phyloP scores from a whole-genome alignment of 2,113 vertebrate genomes.

The Daubentonia madagascariensis region DNA sequence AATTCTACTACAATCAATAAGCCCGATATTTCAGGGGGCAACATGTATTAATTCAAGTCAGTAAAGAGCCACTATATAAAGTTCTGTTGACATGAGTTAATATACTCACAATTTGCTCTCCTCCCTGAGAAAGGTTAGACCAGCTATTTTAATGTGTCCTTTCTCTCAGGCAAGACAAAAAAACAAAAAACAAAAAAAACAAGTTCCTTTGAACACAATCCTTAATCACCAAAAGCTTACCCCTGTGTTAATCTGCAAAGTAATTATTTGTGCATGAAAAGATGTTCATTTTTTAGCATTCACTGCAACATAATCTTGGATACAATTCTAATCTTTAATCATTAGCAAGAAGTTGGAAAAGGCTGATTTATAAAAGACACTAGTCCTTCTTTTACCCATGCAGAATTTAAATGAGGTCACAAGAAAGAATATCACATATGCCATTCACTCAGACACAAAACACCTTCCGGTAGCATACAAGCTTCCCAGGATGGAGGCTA shows the following conservation, averaged over 20 bases:
- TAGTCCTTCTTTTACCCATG: background rate
- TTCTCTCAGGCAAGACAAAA: slow-evolving; percentile 36
- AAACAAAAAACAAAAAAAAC: background rate
- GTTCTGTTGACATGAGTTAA: background rate
- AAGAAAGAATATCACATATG: slow-evolving; percentile 43
- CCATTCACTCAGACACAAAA: slow-evolving; percentile 58
- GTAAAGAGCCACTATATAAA: background rate
- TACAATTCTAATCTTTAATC: slow-evolving; percentile 37
- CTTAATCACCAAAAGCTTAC: background rate
- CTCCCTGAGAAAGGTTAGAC: slow-evolving; percentile 20
- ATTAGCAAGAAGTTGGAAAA: slow-evolving; percentile 36
- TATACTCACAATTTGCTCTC: background rate
- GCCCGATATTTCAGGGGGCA: background rate
- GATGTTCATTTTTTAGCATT: background rate
- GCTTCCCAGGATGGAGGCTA: background rate
- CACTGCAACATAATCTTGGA: background rate
- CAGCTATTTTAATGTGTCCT: slow-evolving; percentile 40
- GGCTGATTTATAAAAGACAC: slow-evolving; percentile 36
- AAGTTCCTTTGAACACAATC: slow-evolving; percentile 29
- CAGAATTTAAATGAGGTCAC: slow-evolving; percentile 67
- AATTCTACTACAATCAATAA: background rate
- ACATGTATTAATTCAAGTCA: background rate
- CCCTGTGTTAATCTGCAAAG: background rate
- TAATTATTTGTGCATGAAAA: slow-evolving; percentile 21
- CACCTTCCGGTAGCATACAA: slow-evolving; percentile 11